These are phyloP conservation scores for Semicossyphus pulcher DNA, from an alignment of 2,113 vertebrate species.

Conservation along the genomic window DNA sequence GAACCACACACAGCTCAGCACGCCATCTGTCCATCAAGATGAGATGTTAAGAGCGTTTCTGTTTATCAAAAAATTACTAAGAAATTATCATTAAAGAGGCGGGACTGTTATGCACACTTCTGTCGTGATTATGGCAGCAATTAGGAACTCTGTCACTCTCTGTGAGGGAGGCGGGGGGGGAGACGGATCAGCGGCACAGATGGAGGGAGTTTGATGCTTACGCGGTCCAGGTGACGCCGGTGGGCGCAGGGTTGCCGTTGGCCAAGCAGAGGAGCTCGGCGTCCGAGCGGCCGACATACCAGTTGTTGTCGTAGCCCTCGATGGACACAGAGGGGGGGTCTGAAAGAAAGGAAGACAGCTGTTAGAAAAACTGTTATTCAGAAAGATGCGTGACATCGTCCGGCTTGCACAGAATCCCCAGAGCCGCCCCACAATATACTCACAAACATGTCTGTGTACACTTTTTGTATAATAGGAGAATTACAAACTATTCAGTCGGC, in stretches of 20 bases:
- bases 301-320: slow-evolving; percentile 89
- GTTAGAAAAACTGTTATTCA: too few species aligned
- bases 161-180: background rate
- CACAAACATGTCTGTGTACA: too few species aligned
- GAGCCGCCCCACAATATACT: too few species aligned
- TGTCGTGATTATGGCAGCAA: background rate
- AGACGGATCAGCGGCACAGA: too few species aligned
- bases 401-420: too few species aligned
- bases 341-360: slow-evolving; percentile 50
- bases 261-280: slow-evolving; percentile 81
- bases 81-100: slow-evolving; percentile 16
- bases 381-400: too few species aligned
- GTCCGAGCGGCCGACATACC: slow-evolving; percentile 85
- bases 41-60: background rate
- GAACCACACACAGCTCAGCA: background rate
- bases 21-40: slow-evolving; percentile 62
- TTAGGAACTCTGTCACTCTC: background rate
- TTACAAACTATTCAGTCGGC: too few species aligned
- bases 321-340: slow-evolving; percentile 86
- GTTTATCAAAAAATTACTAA: background rate
- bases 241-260: slow-evolving; percentile 84
- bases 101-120: background rate
- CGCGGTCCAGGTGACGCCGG: slow-evolving; percentile 84
- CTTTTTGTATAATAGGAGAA: too few species aligned
- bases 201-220: slow-evolving; percentile 49